Evolutionary conservation across 2,797 vertebrate genomes (phyloP).

Genomic region (Pipistrellus pygmaeus): DNA sequence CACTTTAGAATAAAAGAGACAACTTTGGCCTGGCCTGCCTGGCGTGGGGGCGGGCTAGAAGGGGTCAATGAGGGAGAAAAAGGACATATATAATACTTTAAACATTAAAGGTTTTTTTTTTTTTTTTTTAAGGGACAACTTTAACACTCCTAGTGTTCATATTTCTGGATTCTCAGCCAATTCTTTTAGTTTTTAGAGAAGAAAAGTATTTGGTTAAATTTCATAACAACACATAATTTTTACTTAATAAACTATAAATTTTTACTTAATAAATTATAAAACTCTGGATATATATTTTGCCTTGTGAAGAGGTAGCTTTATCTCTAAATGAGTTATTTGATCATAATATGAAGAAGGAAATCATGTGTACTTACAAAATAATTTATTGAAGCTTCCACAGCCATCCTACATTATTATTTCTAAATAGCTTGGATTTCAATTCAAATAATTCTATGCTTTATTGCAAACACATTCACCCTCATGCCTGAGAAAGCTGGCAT

Average conservation of each 20-base stretch:
- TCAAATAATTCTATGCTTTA: neutral
- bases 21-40: neutral
- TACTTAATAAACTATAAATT: slow-evolving; percentile 14
- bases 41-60: too few species aligned
- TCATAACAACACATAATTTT: neutral
- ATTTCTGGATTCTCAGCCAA: neutral
- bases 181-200: neutral
- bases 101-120: too few species aligned
- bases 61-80: too few species aligned
- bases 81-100: too few species aligned
- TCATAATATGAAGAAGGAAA: neutral
- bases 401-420: neutral
- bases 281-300: neutral
- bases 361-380: slow-evolving; percentile 32
- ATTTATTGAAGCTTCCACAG: slow-evolving; percentile 14
- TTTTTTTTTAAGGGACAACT: neutral
- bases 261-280: slow-evolving; percentile 18
- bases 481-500: neutral
- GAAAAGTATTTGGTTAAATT: neutral
- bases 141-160: neutral
- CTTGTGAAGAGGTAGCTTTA: neutral
- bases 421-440: slow-evolving; percentile 47
- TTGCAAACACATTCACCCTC: slow-evolving; percentile 31
- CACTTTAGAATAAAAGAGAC: neutral
- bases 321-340: neutral